Evolutionary conservation across 2,797 vertebrate genomes (phyloP).

Genomic region (Bryconaethiops microstoma): DNA sequence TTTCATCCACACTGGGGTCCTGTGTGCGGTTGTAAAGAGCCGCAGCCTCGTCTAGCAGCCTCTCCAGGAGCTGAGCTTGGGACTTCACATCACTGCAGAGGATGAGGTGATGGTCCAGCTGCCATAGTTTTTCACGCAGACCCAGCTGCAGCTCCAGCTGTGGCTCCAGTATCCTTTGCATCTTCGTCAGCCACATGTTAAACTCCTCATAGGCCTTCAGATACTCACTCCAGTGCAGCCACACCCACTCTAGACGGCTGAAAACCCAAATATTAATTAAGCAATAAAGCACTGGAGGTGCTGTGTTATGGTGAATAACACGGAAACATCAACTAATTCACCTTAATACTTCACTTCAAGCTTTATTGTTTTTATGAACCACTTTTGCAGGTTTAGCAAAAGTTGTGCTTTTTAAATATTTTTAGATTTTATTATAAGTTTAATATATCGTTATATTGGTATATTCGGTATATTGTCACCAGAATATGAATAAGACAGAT

Average conservation of each 20-base stretch:
- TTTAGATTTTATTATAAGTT: too few relatives aligned
- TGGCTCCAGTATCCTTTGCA: conserved; percentile 78
- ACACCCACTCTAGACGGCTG: conserved; percentile 98
- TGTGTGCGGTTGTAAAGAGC: conserved; percentile 84
- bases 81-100: conserved; percentile 79
- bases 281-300: too few relatives aligned
- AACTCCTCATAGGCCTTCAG: conserved; percentile 90
- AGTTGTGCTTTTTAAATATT: too few relatives aligned
- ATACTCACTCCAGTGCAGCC: conserved; percentile 96
- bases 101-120: conserved; percentile 86
- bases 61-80: conserved; percentile 83
- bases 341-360: too few relatives aligned
- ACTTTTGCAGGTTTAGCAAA: too few relatives aligned
- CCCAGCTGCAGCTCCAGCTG: conserved; percentile 86
- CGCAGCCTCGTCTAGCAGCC: conserved; percentile 88
- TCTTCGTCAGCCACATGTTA: conserved; percentile 83
- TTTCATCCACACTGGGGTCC: conserved; percentile 86
- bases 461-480: too few relatives aligned
- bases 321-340: too few relatives aligned
- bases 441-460: too few relatives aligned
- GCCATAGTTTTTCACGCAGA: conserved; percentile 92
- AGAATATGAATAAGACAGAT: too few relatives aligned
- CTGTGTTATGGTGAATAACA: too few relatives aligned
- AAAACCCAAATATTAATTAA: too few relatives aligned
- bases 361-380: too few relatives aligned